phyloP scores from a whole-genome alignment of 64 coral and sea anemone genomes.

The Montipora foliosa region DNA sequence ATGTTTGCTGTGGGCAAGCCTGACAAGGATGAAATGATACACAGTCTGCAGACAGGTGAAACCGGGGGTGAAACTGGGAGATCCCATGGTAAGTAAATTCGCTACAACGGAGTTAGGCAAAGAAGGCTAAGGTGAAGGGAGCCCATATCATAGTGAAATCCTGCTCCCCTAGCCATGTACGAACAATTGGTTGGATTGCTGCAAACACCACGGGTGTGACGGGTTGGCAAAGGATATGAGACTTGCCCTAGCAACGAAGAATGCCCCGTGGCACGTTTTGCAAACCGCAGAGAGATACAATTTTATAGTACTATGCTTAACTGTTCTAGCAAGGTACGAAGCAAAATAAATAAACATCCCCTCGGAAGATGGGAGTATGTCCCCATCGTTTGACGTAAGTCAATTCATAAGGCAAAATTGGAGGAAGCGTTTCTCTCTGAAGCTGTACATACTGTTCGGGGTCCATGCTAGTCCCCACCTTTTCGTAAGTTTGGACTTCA shows the following conservation, averaged over 20 bases:
- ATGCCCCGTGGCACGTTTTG: not conserved
- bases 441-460: slow-evolving; percentile 15
- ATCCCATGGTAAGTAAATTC: not conserved
- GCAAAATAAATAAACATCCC: not conserved
- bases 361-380: not conserved
- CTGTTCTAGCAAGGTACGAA: not conserved
- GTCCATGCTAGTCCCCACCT: not conserved
- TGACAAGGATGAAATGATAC: not conserved
- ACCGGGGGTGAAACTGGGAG: not conserved
- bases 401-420: slow-evolving; percentile 1
- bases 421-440: not conserved
- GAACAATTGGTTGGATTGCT: not conserved
- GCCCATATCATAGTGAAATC: not conserved
- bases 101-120: not conserved
- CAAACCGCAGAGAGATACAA: not conserved
- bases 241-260: not conserved
- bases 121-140: not conserved
- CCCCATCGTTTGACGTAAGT: not conserved
- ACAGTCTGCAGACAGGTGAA: not conserved
- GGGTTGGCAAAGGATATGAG: not conserved
- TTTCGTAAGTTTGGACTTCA: not conserved
- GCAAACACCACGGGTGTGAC: not conserved
- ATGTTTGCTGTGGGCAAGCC: not conserved
- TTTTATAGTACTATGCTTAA: not conserved
- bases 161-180: not conserved